Conservation (phyloP, 2,797 vertebrate species). For the Spatula versicolor region DNA sequence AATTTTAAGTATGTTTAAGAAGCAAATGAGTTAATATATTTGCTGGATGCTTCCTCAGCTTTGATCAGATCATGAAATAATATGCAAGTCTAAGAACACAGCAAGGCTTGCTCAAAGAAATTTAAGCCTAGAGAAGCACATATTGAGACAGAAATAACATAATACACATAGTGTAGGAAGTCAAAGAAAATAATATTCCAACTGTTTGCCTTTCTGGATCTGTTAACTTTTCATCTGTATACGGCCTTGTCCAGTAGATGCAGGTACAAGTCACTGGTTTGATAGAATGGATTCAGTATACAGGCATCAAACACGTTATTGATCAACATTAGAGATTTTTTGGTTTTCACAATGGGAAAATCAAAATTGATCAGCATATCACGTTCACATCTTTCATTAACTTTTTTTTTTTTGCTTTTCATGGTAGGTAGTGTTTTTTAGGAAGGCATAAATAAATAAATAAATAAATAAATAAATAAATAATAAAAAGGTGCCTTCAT, state of each 20-base stretch:
- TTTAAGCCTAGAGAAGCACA: background rate
- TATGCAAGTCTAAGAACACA: background rate
- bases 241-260: background rate
- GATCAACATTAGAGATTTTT: background rate
- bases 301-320: background rate
- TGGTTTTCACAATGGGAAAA: background rate
- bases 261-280: background rate
- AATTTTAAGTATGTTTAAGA: background rate
- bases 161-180: background rate
- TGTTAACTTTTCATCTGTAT: background rate
- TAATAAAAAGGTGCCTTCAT: background rate
- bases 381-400: background rate
- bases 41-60: background rate
- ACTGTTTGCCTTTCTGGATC: background rate
- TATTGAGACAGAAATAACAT: background rate
- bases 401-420: background rate
- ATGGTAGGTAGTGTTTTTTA: accelerated
- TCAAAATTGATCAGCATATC: background rate
- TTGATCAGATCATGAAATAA: background rate
- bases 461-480: too few species aligned
- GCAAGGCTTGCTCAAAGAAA: background rate
- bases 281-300: background rate
- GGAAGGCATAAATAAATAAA: background rate
- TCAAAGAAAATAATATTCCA: accelerated
- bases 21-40: background rate